Evolutionary conservation across 2,888 invertebrate genomes (phyloP).

Genomic region (Himalopsyche japonica): DNA sequence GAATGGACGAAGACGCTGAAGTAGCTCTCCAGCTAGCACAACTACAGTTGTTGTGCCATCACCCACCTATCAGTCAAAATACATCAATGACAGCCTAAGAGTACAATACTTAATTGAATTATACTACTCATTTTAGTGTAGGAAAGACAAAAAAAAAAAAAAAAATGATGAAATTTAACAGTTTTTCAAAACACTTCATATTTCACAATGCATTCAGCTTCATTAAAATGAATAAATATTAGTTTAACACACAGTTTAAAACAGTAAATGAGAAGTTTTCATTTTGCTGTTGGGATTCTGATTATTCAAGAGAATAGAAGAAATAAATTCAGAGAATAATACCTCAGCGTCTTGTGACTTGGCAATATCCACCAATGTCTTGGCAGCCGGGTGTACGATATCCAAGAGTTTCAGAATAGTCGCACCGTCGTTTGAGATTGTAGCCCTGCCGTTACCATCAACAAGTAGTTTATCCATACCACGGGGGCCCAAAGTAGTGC

Average conservation of each 20-base stretch:
- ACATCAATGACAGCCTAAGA: too few species aligned
- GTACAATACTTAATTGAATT: too few species aligned
- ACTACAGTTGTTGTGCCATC: constrained; percentile 99
- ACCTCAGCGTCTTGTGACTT: constrained; percentile 98
- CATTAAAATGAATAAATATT: too few species aligned
- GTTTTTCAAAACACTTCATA: too few species aligned
- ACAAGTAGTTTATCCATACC: constrained; percentile 99
- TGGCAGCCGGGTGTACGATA: constrained; percentile 97
- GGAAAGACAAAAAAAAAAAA: too few species aligned
- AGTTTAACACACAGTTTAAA: too few species aligned
- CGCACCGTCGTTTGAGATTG: constrained; percentile 99
- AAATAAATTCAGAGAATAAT: background rate
- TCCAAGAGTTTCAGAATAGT: constrained; percentile 98
- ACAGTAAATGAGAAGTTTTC: too few species aligned
- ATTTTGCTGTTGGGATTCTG: too few species aligned
- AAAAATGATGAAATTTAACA: too few species aligned
- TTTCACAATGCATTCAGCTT: too few species aligned
- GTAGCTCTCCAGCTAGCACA: constrained; percentile 90
- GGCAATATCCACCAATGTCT: constrained; percentile 97
- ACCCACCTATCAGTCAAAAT: constrained; percentile 72
- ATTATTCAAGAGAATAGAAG: background rate
- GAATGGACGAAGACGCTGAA: constrained; percentile 92
- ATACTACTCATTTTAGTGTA: too few species aligned
- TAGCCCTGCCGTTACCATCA: constrained; percentile 84
- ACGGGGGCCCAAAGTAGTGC: constrained; percentile 96